These are phyloP conservation scores for Serrognathus titanus DNA, from an alignment of 2,888 invertebrate species.

Conservation along the genomic window DNA sequence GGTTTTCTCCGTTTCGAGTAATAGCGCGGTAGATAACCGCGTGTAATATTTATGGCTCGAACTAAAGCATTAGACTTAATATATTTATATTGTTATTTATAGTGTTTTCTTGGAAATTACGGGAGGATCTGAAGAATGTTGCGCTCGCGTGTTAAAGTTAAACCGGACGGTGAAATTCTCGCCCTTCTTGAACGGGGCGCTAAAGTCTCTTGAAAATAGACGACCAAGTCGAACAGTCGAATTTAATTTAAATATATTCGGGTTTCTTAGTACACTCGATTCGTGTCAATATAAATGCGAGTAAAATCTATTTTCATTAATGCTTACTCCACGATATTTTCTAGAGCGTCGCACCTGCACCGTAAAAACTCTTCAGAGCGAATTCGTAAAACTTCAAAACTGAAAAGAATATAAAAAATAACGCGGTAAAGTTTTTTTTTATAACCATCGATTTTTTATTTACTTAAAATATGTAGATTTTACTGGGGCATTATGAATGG, in stretches of 20 bases:
- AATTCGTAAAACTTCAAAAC: constrained; percentile 13
- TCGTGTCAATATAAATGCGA: constrained; percentile 23
- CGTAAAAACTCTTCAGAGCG: constrained; percentile 18
- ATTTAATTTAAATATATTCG: constrained; percentile 31
- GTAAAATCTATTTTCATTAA: constrained; percentile 27
- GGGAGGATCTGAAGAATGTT: constrained; percentile 29
- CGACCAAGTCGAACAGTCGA: constrained; percentile 18
- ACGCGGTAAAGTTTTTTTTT: constrained; percentile 17
- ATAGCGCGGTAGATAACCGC: constrained; percentile 35
- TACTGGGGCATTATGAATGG: no score
- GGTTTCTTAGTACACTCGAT: constrained; percentile 23
- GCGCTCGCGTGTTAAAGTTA: constrained; percentile 31
- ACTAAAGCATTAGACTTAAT: constrained; percentile 45
- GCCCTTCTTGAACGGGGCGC: constrained; percentile 18
- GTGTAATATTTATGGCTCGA: constrained; percentile 44
- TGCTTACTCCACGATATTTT: constrained; percentile 4
- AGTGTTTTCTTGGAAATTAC: constrained; percentile 42
- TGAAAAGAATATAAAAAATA: constrained; percentile 11
- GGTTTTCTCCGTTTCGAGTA: constrained; percentile 41
- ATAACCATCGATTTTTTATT: constrained; percentile 25
- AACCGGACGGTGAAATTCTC: constrained; percentile 33
- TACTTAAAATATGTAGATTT: constrained; percentile 28
- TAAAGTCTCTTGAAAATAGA: constrained; percentile 8
- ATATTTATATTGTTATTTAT: constrained; percentile 48
- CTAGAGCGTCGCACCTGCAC: constrained; percentile 16